A percentile compares a stretch with the other conserved stretches of the same genome.
Conservation (phyloP, 2,113 vertebrate genomes). For the Tichodroma muraria region DNA sequence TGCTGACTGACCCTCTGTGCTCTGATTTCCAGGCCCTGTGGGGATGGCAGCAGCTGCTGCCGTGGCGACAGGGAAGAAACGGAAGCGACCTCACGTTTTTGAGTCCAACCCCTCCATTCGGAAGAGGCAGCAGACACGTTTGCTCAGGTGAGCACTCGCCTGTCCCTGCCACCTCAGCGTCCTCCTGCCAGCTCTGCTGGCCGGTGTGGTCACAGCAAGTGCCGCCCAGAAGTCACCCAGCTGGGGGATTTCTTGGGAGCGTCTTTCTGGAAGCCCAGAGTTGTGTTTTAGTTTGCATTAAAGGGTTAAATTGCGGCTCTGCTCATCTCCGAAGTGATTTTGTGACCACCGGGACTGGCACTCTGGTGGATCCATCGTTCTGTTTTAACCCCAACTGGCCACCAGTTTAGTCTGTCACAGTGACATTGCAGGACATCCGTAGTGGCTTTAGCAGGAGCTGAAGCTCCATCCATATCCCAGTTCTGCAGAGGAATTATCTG, state of each 20-base stretch:
- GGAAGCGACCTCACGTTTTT: slow-evolving; percentile 94
- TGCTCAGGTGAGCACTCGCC: slow-evolving; percentile 81
- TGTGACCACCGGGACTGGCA: rapidly evolving
- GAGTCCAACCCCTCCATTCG: slow-evolving; percentile 97
- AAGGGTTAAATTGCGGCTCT: background rate
- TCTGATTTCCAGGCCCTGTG: slow-evolving; percentile 84
- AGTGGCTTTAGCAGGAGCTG: background rate
- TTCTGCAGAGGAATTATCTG: background rate
- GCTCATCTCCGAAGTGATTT: background rate
- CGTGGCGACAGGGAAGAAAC: slow-evolving; percentile 94
- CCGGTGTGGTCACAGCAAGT: rapidly evolving
- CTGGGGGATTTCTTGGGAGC: background rate
- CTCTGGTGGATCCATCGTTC: background rate
- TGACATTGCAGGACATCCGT: background rate
- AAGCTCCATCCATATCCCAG: background rate
- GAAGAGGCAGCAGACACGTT: slow-evolving; percentile 94
- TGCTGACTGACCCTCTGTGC: background rate
- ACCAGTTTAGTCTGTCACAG: background rate
- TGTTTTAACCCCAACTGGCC: background rate
- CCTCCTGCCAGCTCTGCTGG: background rate
- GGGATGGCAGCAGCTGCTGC: slow-evolving; percentile 98
- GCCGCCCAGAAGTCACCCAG: background rate
- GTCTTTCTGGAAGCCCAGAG: background rate
- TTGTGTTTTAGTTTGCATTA: background rate
- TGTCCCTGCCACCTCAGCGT: rapidly evolving